Base-by-base conservation (phyloP, 2,113 vertebrate species). In the Pomatostomus ruficeps region DNA sequence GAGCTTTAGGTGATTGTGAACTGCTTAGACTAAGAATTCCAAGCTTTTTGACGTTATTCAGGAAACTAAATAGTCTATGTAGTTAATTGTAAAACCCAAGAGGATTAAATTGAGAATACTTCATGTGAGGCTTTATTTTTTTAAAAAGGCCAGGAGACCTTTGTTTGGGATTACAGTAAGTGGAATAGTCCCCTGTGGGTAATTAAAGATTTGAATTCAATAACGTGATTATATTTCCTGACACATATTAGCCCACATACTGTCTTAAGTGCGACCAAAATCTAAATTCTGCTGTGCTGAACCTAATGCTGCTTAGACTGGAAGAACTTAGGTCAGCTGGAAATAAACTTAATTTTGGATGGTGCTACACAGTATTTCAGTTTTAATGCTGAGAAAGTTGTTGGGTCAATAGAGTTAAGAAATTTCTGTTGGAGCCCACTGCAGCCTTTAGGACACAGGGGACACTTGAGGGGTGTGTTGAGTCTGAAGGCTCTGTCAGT, bases 1-100 rank as follows among this genome's bases (percentile, higher is more conserved):
- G 55, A 87, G 42, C 43, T 26, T n/a, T 68, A 72, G 52, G 54
- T 65, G 80, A 82, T 31, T 48, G 86, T 52, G 91, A 59, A 81
- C 55, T 92, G 54, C 62, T 83, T 42, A 58, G 8, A 33, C 26
- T 40, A n/a, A 79, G 51, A 92, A 73, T 67, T 84, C 36, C 23
- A 79, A 72, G n/a, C 28, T 83, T 79, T 88, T 43, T 81, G 77
- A 89, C 28, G 15, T 55, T 51, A 70, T 59, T 87, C 35, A 57
- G 80, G 67, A 94, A 93, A 94, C 70, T 81, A 76, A 91, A 67
- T 14, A 29, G 45, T 76, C 51, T 85, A 3, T 38, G 73, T 72
- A 36, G 12, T 86, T 93, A 91, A 72, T 67, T 66, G 63, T 85
- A 79, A 85, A 90, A 58, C 48, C 83, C 91, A 96, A 86, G 76